A percentile compares a stretch with the other conserved stretches of the same genome.
Evolutionary conservation across 1,140 invertebrate species (phyloP).

Genomic region (Papilio polytes): DNA sequence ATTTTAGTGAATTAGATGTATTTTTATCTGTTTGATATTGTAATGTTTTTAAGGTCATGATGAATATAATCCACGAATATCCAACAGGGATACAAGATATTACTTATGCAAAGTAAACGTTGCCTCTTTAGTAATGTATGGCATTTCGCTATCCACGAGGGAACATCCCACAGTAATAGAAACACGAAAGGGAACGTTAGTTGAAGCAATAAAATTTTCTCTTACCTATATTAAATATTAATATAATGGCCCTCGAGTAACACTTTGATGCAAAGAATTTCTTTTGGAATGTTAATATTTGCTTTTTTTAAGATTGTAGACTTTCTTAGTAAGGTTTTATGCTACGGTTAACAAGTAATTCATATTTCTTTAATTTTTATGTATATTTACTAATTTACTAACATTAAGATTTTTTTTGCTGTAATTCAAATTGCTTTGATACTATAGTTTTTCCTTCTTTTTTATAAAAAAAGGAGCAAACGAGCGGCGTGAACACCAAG

Average conservation of each 20-base stretch:
- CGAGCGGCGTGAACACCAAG: no score
- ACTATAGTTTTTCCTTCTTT: no score
- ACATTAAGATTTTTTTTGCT: no score
- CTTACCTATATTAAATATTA: neutral
- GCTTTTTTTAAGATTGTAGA: neutral
- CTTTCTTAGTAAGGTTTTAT: no score
- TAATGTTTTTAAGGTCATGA: neutral
- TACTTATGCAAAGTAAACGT: slow-evolving; percentile 8
- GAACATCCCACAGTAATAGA: neutral
- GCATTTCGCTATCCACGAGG: neutral
- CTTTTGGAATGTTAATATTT: neutral
- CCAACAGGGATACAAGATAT: neutral
- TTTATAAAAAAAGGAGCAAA: no score
- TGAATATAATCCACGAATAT: neutral
- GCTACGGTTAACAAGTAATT: no score
- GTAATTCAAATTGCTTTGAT: no score
- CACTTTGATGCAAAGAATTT: neutral
- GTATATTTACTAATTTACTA: no score
- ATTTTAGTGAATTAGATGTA: no score
- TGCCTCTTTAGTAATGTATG: slow-evolving; percentile 4
- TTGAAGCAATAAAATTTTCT: slow-evolving; percentile 22
- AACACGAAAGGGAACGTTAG: slow-evolving; percentile 6
- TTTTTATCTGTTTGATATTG: neutral
- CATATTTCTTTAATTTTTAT: no score
- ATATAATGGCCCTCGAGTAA: neutral